Evolutionary conservation across 2,113 vertebrate species (phyloP).

Genomic region (Rhinichthys klamathensis): DNA sequence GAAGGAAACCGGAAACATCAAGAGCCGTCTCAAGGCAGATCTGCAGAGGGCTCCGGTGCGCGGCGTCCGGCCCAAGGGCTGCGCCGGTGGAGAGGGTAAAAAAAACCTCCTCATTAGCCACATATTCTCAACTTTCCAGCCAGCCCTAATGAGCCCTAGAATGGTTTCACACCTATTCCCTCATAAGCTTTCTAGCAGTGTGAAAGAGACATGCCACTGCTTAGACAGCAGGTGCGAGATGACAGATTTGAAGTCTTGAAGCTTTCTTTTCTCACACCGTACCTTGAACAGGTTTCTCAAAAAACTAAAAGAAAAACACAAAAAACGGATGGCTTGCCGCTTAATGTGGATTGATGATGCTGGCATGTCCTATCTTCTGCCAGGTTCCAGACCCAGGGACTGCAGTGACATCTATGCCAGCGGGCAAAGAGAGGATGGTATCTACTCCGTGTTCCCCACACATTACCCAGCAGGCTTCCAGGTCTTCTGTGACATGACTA

Average conservation of each 20-base stretch:
- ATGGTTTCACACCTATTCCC: slow-evolving; percentile 20
- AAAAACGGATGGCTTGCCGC: background rate
- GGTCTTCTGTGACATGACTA: slow-evolving; percentile 89
- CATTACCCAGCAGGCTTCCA: slow-evolving; percentile 84
- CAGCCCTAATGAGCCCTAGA: slow-evolving; percentile 34
- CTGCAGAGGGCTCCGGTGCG: slow-evolving; percentile 74
- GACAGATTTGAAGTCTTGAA: slow-evolving; percentile 31
- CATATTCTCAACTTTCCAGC: slow-evolving; percentile 14
- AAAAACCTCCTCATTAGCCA: slow-evolving; percentile 27
- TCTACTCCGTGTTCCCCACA: slow-evolving; percentile 86
- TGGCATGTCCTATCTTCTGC: background rate
- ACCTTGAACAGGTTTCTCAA: background rate
- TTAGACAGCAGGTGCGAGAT: slow-evolving; percentile 20
- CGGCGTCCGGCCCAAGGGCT: slow-evolving; percentile 73
- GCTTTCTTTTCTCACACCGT: background rate
- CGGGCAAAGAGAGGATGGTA: slow-evolving; percentile 82
- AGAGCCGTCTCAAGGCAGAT: slow-evolving; percentile 79
- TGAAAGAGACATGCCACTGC: slow-evolving; percentile 39
- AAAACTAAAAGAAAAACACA: background rate
- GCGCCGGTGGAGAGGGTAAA: slow-evolving; percentile 75
- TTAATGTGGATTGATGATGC: slow-evolving; percentile 33
- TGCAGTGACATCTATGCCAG: slow-evolving; percentile 83
- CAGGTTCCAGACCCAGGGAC: slow-evolving; percentile 84
- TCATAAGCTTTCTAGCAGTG: slow-evolving; percentile 12
- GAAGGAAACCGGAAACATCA: slow-evolving; percentile 77